Conservation (phyloP, 1,140 invertebrate species). For the Cotesia vestalis region DNA sequence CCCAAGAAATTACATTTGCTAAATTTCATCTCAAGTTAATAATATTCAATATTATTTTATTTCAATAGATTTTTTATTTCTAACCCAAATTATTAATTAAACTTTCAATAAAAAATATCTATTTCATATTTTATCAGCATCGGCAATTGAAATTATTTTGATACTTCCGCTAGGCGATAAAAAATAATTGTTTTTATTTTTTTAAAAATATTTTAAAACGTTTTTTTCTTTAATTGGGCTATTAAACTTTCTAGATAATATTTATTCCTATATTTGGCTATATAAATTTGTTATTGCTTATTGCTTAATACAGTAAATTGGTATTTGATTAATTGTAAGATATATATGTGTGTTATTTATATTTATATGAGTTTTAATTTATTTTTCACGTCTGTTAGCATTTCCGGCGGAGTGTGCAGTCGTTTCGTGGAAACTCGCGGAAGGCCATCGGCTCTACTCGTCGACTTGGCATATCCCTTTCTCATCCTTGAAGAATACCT, state of each 20-base stretch:
- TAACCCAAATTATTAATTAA: too few species aligned
- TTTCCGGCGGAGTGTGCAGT: constrained; percentile 16
- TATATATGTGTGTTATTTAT: background rate
- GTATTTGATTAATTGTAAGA: background rate
- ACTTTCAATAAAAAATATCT: too few species aligned
- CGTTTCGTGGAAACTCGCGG: constrained; percentile 34
- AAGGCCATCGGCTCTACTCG: constrained; percentile 32
- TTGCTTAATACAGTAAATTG: background rate
- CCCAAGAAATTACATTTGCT: background rate
- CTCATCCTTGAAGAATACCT: constrained; percentile 40
- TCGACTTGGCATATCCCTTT: constrained; percentile 31
- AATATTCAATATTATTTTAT: background rate
- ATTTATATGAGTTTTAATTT: constrained; percentile 16
- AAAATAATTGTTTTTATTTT: too few species aligned
- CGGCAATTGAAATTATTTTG: background rate
- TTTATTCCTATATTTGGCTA: too few species aligned
- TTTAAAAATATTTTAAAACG: too few species aligned
- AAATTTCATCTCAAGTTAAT: too few species aligned
- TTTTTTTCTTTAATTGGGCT: too few species aligned
- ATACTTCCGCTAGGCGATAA: too few species aligned
- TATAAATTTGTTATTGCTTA: background rate
- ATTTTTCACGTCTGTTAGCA: constrained; percentile 21
- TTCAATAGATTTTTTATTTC: background rate
- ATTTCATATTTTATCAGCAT: too few species aligned
- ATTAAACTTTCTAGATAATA: too few species aligned